These are phyloP conservation scores for Dipodomys spectabilis DNA, from an alignment of 2,113 vertebrate species.

Conservation along the genomic window DNA sequence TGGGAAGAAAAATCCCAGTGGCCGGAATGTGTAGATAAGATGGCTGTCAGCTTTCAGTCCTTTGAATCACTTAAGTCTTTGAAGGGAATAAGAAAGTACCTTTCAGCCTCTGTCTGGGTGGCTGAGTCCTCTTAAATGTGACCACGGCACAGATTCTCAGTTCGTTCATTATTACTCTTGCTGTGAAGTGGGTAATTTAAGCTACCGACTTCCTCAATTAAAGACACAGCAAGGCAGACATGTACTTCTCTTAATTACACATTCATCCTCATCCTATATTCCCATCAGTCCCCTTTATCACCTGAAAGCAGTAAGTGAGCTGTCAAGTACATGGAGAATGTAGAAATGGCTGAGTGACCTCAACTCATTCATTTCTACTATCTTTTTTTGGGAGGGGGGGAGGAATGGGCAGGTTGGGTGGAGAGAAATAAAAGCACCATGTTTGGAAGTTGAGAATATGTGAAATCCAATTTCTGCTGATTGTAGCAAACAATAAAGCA, in stretches of 20 bases:
- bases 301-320: background rate
- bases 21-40: conserved; percentile 19
- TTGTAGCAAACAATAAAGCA: conserved; percentile 4
- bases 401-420: too few relatives aligned
- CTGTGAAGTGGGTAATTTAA: conserved; percentile 54
- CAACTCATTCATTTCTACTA: conserved; percentile 12
- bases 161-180: conserved; percentile 53
- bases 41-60: background rate
- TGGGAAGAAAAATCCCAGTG: conserved; percentile 1
- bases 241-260: conserved; percentile 75
- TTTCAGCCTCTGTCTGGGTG: conserved; percentile 31
- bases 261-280: background rate
- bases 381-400: background rate
- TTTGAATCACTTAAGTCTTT: conserved; percentile 39
- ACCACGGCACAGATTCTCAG: background rate
- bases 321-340: background rate
- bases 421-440: background rate
- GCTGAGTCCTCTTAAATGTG: conserved; percentile 52
- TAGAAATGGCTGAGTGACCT: background rate
- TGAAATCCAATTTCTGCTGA: conserved; percentile 30
- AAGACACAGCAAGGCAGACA: conserved; percentile 64
- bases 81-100: conserved; percentile 52
- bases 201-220: conserved; percentile 68
- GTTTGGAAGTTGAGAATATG: conserved; percentile 28
- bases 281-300: background rate